Evolutionary conservation across 2,888 invertebrate species (phyloP).

Genomic region (Bembecia ichneumoniformis): DNA sequence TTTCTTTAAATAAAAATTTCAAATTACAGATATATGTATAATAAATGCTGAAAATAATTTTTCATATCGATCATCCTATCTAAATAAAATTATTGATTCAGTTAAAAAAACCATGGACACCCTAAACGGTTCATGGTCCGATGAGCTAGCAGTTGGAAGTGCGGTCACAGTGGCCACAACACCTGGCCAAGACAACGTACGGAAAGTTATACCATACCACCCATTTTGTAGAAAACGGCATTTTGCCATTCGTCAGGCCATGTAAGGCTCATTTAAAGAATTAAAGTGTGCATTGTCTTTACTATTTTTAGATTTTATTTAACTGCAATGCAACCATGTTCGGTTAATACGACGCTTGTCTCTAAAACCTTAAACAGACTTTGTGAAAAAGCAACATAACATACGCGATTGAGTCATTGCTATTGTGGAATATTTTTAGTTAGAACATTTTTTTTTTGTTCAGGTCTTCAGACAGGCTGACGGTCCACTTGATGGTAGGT

Average conservation of each 20-base stretch:
- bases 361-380: no score
- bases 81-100: neutral
- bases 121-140: conserved; percentile 13
- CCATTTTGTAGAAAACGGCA: conserved; percentile 1
- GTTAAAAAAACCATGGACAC: conserved; percentile 5
- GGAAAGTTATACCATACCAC: neutral
- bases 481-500: no score
- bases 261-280: neutral
- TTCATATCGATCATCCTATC: no score
- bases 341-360: no score
- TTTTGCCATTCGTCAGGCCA: neutral
- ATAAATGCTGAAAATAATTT: no score
- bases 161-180: conserved; percentile 9
- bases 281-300: conserved; percentile 5
- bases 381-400: no score
- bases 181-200: conserved; percentile 4
- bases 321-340: neutral
- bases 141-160: conserved; percentile 5
- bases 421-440: no score
- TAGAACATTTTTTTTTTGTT: no score
- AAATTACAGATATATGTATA: no score
- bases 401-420: no score
- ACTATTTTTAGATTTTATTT: neutral
- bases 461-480: no score
- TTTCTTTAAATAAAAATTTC: no score